Percentiles rank a stretch among this genome's conserved stretches.
phyloP scores from a whole-genome alignment of 2,113 vertebrate species.

The Nettapus auritus region DNA sequence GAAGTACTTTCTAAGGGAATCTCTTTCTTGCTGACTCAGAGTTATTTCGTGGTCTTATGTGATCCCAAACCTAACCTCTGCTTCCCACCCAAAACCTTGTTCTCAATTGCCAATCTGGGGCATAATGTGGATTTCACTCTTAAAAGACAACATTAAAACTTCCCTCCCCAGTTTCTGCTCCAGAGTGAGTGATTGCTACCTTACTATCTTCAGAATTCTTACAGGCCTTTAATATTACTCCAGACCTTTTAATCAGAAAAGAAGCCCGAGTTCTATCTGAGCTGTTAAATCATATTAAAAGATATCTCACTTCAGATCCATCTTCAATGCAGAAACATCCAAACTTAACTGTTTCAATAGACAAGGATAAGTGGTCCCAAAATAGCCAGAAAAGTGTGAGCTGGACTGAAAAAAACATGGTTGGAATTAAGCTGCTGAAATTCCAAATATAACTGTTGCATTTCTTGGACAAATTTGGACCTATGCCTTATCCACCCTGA shows the following conservation, averaged over 20 bases:
- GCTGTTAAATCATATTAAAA: not conserved
- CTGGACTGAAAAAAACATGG: not conserved
- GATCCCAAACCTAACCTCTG: not conserved
- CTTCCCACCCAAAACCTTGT: not conserved
- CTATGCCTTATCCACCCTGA: not conserved
- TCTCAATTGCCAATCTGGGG: not conserved
- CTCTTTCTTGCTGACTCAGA: not conserved
- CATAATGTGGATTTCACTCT: not conserved
- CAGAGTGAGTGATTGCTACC: not conserved
- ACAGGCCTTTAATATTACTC: not conserved
- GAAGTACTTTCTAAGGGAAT: not conserved
- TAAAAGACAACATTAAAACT: not conserved
- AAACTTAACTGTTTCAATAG: not conserved
- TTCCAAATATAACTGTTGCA: not conserved
- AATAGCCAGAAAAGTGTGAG: not conserved
- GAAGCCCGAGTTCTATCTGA: not conserved
- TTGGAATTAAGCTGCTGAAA: not conserved
- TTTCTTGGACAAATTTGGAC: conserved; percentile 18
- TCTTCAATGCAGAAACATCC: not conserved
- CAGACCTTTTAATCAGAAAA: not conserved
- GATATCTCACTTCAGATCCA: not conserved
- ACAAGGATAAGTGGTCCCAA: not conserved
- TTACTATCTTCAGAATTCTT: not conserved
- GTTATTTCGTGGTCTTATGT: not conserved
- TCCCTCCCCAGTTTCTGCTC: not conserved